Conservation (phyloP, 2,113 vertebrate species). For the Haemorhous mexicanus region DNA sequence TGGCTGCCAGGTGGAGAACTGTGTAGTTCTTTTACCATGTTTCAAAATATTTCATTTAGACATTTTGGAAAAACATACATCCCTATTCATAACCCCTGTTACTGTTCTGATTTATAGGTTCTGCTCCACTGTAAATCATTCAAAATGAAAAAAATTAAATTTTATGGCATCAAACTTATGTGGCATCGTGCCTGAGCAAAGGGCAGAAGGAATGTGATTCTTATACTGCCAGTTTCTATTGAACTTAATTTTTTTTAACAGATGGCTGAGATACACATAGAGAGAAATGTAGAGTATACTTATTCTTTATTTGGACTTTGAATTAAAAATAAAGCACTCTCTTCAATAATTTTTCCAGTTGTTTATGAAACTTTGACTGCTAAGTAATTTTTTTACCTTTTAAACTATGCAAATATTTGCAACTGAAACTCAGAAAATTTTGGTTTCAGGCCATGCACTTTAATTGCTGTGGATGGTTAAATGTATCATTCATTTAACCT, state of each 20-base stretch:
- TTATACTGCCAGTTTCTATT: constrained; percentile 71
- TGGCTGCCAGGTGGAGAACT: constrained; percentile 86
- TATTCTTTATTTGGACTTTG: constrained; percentile 54
- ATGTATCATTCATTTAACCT: constrained; percentile 10
- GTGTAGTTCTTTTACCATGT: constrained; percentile 79
- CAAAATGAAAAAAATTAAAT: constrained; percentile 78
- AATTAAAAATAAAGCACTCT: constrained; percentile 47
- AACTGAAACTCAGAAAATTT: constrained; percentile 25
- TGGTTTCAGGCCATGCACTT: background rate
- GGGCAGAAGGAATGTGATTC: constrained; percentile 69
- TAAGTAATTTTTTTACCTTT: constrained; percentile 32
- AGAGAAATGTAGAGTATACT: constrained; percentile 29
- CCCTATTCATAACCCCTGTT: constrained; percentile 87
- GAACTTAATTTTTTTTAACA: constrained; percentile 57
- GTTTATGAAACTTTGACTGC: constrained; percentile 31
- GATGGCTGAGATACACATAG: constrained; percentile 30
- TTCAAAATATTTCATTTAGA: constrained; percentile 88
- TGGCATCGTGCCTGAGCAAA: constrained; percentile 73
- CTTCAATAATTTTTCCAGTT: constrained; percentile 43
- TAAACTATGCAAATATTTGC: constrained; percentile 44
- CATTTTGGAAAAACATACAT: constrained; percentile 90
- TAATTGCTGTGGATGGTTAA: background rate
- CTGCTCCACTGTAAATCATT: constrained; percentile 78
- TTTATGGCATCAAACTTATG: constrained; percentile 72
- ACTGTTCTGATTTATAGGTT: constrained; percentile 87